Evolutionary conservation across 2,888 invertebrate species (phyloP).

Genomic region (Cyclophora punctaria): DNA sequence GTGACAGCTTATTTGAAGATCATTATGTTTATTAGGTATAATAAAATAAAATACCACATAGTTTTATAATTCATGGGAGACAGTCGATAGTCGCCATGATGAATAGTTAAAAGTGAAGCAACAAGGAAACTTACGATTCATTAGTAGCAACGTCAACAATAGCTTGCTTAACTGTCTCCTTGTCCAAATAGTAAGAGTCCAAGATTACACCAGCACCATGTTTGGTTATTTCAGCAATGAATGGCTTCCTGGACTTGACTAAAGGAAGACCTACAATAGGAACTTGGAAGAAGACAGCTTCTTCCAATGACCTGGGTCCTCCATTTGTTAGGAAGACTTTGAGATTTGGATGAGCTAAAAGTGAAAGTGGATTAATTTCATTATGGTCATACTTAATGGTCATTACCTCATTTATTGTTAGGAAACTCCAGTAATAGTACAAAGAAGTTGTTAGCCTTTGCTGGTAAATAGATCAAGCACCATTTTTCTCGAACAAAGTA

Average conservation of each 20-base stretch:
- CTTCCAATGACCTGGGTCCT: slow-evolving; percentile 61
- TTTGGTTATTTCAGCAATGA: slow-evolving; percentile 51
- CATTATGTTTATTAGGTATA: too few species aligned
- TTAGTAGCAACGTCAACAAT: slow-evolving; percentile 38
- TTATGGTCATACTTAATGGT: too few species aligned
- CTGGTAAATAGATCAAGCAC: too few species aligned
- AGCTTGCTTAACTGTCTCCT: slow-evolving; percentile 41
- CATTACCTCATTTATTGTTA: too few species aligned
- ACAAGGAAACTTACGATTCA: slow-evolving; percentile 38
- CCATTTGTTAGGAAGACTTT: slow-evolving; percentile 64
- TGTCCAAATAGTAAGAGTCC: slow-evolving; percentile 51
- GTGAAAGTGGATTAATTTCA: neutral
- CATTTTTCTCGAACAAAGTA: too few species aligned
- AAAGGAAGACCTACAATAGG: slow-evolving; percentile 60
- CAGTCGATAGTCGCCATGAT: too few species aligned
- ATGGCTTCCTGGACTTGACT: slow-evolving; percentile 46
- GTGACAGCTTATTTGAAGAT: too few species aligned
- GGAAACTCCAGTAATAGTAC: too few species aligned
- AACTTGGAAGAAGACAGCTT: slow-evolving; percentile 58
- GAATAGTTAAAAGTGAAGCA: too few species aligned
- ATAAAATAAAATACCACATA: too few species aligned
- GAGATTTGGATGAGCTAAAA: slow-evolving; percentile 59
- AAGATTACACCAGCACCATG: slow-evolving; percentile 54
- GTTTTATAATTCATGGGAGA: too few species aligned
- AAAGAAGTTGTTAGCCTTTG: too few species aligned